Evolutionary conservation across 1,140 invertebrate genomes (phyloP), one percentile per base, ranked within the genome.

Genomic region (Sycobia sp.): DNA sequence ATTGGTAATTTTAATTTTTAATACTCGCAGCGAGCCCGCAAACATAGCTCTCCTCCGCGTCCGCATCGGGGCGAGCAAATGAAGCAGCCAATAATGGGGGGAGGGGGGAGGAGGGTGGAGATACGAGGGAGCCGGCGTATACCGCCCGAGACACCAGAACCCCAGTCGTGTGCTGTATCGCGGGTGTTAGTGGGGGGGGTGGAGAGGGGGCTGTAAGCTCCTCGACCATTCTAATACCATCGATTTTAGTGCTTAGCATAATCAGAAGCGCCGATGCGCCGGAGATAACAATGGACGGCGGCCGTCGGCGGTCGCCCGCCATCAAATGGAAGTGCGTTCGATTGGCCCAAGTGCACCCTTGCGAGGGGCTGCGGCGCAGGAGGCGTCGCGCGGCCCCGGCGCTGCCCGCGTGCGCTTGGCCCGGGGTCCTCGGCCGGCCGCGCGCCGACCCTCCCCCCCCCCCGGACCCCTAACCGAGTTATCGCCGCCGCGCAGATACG

Each of bases 231-330:
- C 72, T 73, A 73, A 74, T 74, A 66, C 71, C 76, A 78, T 78
- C 73, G 74, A 78, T 78, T 78, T 74, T 73, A 50, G 75, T 75
- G 76, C 72, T 78, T 76, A 77, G 74, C 75, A 78, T 78, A 78
- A 78, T 78, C 71, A 76, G 75, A 56, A 71, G 57, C 66, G 65
- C 55, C 72, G 70, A n/a, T n/a, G 61, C 65, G 68, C 56, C 60
- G 62, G 70, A 76, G 73, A 74, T n/a, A n/a, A n/a, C n/a, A n/a
- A n/a, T n/a, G n/a, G n/a, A n/a, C n/a, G n/a, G n/a, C n/a, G n/a
- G n/a, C n/a, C n/a, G n/a, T 3, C n/a, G 22, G 41, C 56, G n/a
- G 27, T 16, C 38, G 47, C 51, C 63, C 62, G 29, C 29, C 29
- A 4, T 32, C 66, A 66, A 73, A 71, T 69, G 62, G 57, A 67